Base-by-base conservation (phyloP, 2,113 vertebrate genomes). In the Caranx ignobilis region DNA sequence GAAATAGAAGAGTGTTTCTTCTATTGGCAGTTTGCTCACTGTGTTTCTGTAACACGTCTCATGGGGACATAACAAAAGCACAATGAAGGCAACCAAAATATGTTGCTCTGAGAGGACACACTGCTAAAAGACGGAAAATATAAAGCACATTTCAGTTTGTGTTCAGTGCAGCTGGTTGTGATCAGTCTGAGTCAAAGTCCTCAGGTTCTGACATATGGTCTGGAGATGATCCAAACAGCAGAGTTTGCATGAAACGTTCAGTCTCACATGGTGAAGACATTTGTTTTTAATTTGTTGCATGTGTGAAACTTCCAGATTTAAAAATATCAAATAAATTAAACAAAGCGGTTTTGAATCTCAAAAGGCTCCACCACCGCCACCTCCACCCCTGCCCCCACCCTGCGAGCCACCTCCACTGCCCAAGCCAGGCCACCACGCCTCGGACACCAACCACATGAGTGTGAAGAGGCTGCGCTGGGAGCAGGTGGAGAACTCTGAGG, bases 391-490 rank as follows among this genome's bases (percentile, higher is more conserved):
- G 69, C 95, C 95, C 5, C 94, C 95, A 2, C 95, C 95, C 11
- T 95, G 95, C 1, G 82, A 90, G n/a, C 94, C 95, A 0, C 95
- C 95, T 50, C 95, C 95, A 0, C 81, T 95, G 66, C 95, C 95
- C 56, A 89, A 88, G n/a, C 54, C 60, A 0, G 82, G 90, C 68
- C 95, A 94, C 77, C 93, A 94, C 39, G 89, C 96, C 56, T 95
- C 94, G 0, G 97, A 98, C 75, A 90, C 96, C 90, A 98, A 95
- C 92, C 98, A 99, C 94, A 98, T 98, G 98, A 99, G 96, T 0
- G 98, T 99, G 87, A 99, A 99, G 92, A 94, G 98, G 67, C 96
- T 99, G 88, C 96, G 98, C 32, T 99, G 98, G 98, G 98, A 99
- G 92, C 98, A 99, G 91, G 97, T 99, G 95, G 98, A 99, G 93